Base-by-base conservation (phyloP, 1,140 invertebrate species). In the Saccostrea glomerata region DNA sequence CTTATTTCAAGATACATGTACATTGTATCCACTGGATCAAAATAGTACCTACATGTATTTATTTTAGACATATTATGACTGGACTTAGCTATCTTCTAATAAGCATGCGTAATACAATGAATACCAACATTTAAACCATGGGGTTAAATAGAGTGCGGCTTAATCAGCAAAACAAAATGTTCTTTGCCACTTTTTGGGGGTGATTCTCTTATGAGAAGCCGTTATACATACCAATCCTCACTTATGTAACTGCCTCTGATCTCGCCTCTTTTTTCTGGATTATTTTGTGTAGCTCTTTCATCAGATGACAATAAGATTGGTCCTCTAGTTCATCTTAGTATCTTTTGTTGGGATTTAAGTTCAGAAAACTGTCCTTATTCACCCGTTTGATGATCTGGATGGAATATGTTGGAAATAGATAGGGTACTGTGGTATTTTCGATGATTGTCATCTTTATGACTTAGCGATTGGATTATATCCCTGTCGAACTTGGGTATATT, bases 141-240 rank as follows among this genome's bases (percentile, higher is more conserved):
- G 70, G 70, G 70, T 77, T 36, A 77, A 77, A 77, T 30, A 77
- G 70, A 77, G 70, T 77, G 70, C 70, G 70, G 23, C 70, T 36
- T 77, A 77, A 77, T 77, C 25, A 15, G 13, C 70, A 36, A 77
- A 30, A 36, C 30, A 25, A 77, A 30, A 77, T 77, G 23, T 77
- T 77, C 70, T 63, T 25, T 77, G 25, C 23, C 25, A 77, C 23
- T 47, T 47, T 36, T 25, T 77, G 13, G 58, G 66, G 23, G 23
- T 15, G 70, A 77, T 77, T 77, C 70, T 77, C 23, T 77, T 15
- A 77, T 77, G 23, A 77, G 58, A 77, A 30, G 70, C 25, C 25
- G 17, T 9, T 77, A 36, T 77, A 77, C 30, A 77, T 30, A 77
- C 70, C 30, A 36, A 77, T 36, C 70, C 25, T 30, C 11, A 4